These are phyloP conservation scores for Monopis laevigella DNA, from an alignment of 2,888 invertebrate species.

Conservation along the genomic window DNA sequence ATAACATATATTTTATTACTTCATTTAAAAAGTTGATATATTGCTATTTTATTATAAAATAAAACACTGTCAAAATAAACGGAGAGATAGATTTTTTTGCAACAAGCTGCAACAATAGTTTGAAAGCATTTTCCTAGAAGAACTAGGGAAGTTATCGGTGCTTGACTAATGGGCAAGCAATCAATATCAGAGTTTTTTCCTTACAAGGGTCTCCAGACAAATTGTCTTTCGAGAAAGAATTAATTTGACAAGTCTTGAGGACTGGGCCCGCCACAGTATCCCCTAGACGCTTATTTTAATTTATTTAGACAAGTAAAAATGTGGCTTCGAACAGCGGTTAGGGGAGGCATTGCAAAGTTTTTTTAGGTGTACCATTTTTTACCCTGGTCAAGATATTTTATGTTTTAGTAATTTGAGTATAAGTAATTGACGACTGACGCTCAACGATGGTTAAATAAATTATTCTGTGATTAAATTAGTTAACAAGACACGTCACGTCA, in stretches of 20 bases:
- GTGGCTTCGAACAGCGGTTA: constrained; percentile 33
- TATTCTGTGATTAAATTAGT: too few species aligned
- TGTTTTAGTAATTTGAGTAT: too few species aligned
- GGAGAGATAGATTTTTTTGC: constrained; percentile 2
- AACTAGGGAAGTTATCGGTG: constrained; percentile 11
- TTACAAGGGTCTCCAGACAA: constrained; percentile 38
- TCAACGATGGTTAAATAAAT: too few species aligned
- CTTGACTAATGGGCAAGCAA: constrained; percentile 45
- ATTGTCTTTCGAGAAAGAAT: constrained; percentile 63
- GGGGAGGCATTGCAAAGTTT: constrained; percentile 9
- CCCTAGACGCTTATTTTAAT: constrained; percentile 57
- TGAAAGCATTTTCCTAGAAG: constrained; percentile 4
- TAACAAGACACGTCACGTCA: too few species aligned
- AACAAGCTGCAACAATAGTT: constrained; percentile 2
- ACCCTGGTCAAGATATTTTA: too few species aligned
- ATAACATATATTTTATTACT: too few species aligned
- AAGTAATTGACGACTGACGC: too few species aligned
- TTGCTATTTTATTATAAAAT: too few species aligned
- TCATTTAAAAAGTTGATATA: too few species aligned
- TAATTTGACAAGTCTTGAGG: constrained; percentile 57
- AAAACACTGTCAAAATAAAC: too few species aligned
- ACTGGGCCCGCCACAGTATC: constrained; percentile 19
- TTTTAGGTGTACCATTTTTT: too few species aligned
- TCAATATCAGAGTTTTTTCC: constrained; percentile 45
- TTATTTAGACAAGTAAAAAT: constrained; percentile 64